A percentile compares a stretch with the other conserved stretches of the same genome.
Evolutionary conservation across 2,888 invertebrate species (phyloP).

Genomic region (Psococerastis gibbosa): DNA sequence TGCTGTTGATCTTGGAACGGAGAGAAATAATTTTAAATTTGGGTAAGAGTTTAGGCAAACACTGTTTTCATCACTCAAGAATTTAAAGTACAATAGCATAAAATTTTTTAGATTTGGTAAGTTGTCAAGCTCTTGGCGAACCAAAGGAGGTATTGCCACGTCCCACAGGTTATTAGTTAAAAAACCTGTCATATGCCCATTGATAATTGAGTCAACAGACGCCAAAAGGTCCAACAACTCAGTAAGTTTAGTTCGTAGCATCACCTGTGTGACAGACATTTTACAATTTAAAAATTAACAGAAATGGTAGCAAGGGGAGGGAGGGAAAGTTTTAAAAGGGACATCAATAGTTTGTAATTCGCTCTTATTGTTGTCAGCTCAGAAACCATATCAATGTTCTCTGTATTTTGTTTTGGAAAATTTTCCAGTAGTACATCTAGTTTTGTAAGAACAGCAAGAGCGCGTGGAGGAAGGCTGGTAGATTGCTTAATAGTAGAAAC

Average conservation of each 20-base stretch:
- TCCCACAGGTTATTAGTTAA: conserved; percentile 47
- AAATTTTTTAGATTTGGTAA: neutral
- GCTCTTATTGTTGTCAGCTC: neutral
- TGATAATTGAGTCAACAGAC: conserved; percentile 28
- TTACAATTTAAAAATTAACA: too few relatives aligned
- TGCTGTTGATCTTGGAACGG: neutral
- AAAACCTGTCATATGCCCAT: conserved; percentile 62
- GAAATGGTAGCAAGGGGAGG: too few relatives aligned
- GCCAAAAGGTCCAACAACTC: neutral
- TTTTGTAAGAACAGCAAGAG: too few relatives aligned
- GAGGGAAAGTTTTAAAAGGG: neutral
- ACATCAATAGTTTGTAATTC: neutral
- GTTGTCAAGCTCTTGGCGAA: neutral
- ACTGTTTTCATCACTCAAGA: neutral
- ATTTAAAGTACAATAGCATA: neutral
- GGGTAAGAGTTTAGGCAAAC: conserved; percentile 25
- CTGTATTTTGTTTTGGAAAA: too few relatives aligned
- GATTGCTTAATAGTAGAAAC: conserved; percentile 32
- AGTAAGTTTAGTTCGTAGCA: neutral
- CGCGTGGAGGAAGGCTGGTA: too few relatives aligned
- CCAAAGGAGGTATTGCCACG: conserved; percentile 30
- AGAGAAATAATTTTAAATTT: conserved; percentile 24
- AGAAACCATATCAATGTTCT: too few relatives aligned
- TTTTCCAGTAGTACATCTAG: too few relatives aligned
- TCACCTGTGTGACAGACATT: neutral